phyloP scores from a whole-genome alignment of 2,113 vertebrate genomes.

The Clarias gariepinus region DNA sequence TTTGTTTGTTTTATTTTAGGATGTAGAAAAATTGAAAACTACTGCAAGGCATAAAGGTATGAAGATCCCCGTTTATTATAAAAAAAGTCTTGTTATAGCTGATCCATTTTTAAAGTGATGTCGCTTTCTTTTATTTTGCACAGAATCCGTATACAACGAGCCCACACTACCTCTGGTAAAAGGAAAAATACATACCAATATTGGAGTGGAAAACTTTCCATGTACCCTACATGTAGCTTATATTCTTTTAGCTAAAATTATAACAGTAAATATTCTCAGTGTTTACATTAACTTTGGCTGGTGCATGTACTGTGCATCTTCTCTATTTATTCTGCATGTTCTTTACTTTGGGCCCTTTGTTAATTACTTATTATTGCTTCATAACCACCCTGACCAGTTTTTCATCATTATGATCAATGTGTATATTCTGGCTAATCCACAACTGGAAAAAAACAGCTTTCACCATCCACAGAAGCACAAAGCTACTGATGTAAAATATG shows the following conservation, averaged over 20 bases:
- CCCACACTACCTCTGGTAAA: conserved; percentile 21
- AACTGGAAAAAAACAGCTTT: not conserved
- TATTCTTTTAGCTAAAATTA: not conserved
- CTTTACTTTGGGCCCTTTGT: conserved; percentile 21
- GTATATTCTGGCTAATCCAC: conserved; percentile 27
- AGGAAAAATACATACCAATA: not conserved
- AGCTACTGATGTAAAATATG: not conserved
- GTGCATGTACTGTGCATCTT: conserved; percentile 6
- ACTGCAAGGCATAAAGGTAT: conserved; percentile 4
- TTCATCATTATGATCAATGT: not conserved
- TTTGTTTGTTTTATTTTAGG: conserved; percentile 15
- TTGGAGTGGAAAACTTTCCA: not conserved
- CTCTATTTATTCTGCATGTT: not conserved
- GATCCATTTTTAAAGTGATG: not conserved
- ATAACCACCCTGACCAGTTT: not conserved
- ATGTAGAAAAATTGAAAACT: not conserved
- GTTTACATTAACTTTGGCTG: not conserved
- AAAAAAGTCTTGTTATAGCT: not conserved
- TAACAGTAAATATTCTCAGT: not conserved
- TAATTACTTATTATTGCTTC: conserved; percentile 47
- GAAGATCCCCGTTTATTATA: not conserved
- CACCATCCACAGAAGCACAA: no score
- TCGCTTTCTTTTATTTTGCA: not conserved
- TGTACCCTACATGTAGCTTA: no score
- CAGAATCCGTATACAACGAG: conserved; percentile 33